Base-by-base conservation (phyloP, 2,888 invertebrate species). In the Drosophila diplacantha region DNA sequence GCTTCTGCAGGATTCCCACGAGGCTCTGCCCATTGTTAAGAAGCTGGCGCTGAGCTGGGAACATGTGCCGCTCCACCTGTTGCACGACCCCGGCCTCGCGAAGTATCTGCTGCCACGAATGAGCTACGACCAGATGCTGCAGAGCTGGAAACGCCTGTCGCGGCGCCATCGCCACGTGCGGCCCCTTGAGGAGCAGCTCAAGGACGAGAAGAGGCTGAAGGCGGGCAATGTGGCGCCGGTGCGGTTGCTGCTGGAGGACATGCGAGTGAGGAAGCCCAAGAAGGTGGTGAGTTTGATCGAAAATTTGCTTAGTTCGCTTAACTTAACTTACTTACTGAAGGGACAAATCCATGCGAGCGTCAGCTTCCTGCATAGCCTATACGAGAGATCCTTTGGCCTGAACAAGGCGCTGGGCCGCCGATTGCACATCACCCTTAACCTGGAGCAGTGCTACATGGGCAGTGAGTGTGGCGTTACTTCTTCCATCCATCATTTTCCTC, bases 401-500 rank as follows among this genome's bases (percentile, higher is more conserved):
- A 84, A 85, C 49, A 73, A 74, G 46, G 41, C 67, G 0, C 59
- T 71, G 24, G 83, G 86, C 1, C 41, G 84, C 29, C 85, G 86
- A 0, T 70, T 86, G 44, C 81, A 81, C 49, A 83, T 88, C n/a
- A 82, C 86, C 3, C 69, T 88, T 3, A 88, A 87, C 67, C 69
- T 88, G 41, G 87, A 88, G 71, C 60, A 54, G 22, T 75, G 69
- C 43, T 87, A 87, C 41, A 68, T 76, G 34, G 72, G 71, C 63
- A 87, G 88, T 88, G 70, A 69, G 77, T 69, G 26, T 69, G 20
- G 24, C 51, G 7, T 22, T 2, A n/a, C 4, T 7, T 6, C 12
- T 7, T 3, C 1, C 5, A 5, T 12, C 9, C 5, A 14, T 18
- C 7, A 1, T 3, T 5, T 29, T 8, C 9, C 11, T 8, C 3